Evolutionary conservation across 2,797 vertebrate genomes (phyloP), one percentile per base, ranked within the genome.

Genomic region (Enteromius viviparus): DNA sequence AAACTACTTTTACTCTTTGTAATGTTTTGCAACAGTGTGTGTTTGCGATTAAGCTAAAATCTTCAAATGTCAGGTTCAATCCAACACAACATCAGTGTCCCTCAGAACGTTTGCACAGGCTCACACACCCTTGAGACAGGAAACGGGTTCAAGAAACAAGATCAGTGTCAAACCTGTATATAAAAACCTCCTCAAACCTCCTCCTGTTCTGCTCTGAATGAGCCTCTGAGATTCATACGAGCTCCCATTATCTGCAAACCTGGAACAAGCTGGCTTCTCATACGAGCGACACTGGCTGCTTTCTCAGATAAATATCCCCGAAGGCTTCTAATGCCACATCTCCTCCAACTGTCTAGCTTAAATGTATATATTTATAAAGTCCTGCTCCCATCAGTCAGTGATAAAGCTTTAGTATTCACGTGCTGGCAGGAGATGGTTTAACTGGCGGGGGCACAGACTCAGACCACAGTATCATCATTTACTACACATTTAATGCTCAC

Each of bases 221-320:
- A 85, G 21, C 64, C 78, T 32, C 84, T 83, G 78, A 89, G 49
- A 89, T 87, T 80, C 85, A 89, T 87, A 86, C 78, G 87, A 85
- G 81, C 76, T 81, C 81, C 81, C 66, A 83, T 87, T 87, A 87
- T 87, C 86, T 85, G 72, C 12, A 49, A 76, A 74, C 42, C 81
- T 64, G 60, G 82, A 87, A 87, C 86, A 87, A 84, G 71, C 77
- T n/a, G 19, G 72, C 65, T 84, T 81, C 84, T 87, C 86, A 85
- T 81, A 78, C 19, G 55, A 78, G 40, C 37, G 93, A 95, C 94
- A 94, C 90, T 92, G 93, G 89, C 89, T 89, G 89, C 92, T 93
- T 94, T 95, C 93, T 95, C 90, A 90, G 87, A 93, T 94, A 95
- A 94, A 95, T 95, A 94, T 94, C 93, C 94, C 94, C 89, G 91